Evolutionary conservation across 2,888 invertebrate species (phyloP), one percentile per base, ranked within the genome.

Genomic region (Papilio protenor): DNA sequence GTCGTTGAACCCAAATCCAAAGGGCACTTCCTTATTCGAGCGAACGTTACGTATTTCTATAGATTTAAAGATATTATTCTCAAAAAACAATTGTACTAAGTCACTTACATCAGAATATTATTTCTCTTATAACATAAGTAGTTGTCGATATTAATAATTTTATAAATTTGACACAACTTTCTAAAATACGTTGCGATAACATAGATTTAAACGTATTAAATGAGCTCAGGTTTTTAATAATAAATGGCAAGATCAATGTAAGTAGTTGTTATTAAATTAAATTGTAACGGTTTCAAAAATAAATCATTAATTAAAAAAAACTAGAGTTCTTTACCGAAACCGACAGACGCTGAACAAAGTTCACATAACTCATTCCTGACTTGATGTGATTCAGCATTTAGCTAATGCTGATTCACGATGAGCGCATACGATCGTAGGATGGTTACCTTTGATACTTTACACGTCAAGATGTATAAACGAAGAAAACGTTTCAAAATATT

Each of bases 1-100:
- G 40, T 69, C 66, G 66, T 66, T 66, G 45, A 69, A 69, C 66
- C 45, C 45, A 69, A 69, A 21, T 45, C 45, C 45, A 69, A 69
- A 21, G 21, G 45, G n/a, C n/a, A 69, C n/a, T 66, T 66, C 40
- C n/a, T 66, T 66, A n/a, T 40, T 40, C 18, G 66, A n/a, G 66
- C n/a, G n/a, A 40, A 40, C 18, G 18, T 40, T 21, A 11, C 66
- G 66, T 12, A 66, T 14, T 14, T 16, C 10, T 2, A 33, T 5
- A 5, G 33, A 33, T 5, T 4, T 33, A 33, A 33, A 33, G 33
- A 33, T 33, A 2, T 33, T 5, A 33, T 33, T 33, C 3, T 33
- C 3, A 5, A 33, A 33, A 33, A 33, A 33, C 16, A 40, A 3
- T 18, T n/a, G 33, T 33, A 33, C 5, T 2, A 27, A 33, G 33